Evolutionary conservation across 2,888 invertebrate species (phyloP).

Genomic region (Xylota sylvarum): DNA sequence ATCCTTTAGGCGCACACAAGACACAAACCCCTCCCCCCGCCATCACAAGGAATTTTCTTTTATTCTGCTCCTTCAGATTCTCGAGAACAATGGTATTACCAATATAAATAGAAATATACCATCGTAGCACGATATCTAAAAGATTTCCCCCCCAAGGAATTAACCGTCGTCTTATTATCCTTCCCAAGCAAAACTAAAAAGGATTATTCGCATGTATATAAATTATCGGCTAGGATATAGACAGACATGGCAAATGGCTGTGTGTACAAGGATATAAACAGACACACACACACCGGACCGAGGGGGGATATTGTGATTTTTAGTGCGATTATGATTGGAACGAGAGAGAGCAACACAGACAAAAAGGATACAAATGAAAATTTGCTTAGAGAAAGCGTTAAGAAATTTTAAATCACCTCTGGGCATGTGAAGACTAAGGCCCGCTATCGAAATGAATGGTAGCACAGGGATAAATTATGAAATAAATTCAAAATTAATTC

Average conservation of each 20-base stretch:
- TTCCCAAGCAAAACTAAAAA: constrained; percentile 60
- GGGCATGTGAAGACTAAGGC: constrained; percentile 8
- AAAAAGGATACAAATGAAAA: constrained; percentile 19
- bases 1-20: constrained; percentile 52
- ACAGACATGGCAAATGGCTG: constrained; percentile 19
- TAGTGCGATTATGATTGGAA: constrained; percentile 31
- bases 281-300: not conserved
- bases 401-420: constrained; percentile 60
- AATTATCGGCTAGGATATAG: constrained; percentile 58
- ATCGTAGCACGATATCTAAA: constrained; percentile 24
- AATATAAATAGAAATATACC: constrained; percentile 21
- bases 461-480: constrained; percentile 60
- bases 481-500: constrained; percentile 73
- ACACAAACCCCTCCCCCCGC: constrained; percentile 11
- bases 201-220: constrained; percentile 73
- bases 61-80: not conserved
- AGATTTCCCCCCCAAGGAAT: constrained; percentile 65
- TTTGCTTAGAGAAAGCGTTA: constrained; percentile 47
- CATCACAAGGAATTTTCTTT: constrained; percentile 16
- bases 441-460: constrained; percentile 19
- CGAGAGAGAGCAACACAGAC: not conserved
- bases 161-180: constrained; percentile 72
- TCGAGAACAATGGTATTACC: constrained; percentile 51
- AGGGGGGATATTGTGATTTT: constrained; percentile 39
- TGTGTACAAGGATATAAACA: not conserved